phyloP scores from a whole-genome alignment of 2,797 vertebrate genomes.

The Spinus pinus region DNA sequence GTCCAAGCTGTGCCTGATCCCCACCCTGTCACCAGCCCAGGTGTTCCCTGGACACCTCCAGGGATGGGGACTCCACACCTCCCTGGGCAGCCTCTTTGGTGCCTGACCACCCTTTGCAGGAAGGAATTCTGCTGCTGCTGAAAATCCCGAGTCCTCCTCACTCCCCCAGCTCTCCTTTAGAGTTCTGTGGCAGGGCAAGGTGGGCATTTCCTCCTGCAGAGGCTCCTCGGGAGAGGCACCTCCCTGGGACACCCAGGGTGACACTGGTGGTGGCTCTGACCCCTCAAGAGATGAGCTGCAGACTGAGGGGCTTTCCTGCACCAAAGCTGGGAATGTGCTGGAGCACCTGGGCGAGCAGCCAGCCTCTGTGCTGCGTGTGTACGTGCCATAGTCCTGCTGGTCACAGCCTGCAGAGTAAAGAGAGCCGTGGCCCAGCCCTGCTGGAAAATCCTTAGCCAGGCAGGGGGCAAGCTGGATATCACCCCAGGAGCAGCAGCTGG shows the following conservation, averaged over 20 bases:
- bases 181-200: background rate
- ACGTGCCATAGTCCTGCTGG: background rate
- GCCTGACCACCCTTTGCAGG: background rate
- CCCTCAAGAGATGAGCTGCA: rapidly evolving
- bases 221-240: background rate
- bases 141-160: background rate
- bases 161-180: background rate
- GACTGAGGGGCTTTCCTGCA: background rate
- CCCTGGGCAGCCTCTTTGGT: background rate
- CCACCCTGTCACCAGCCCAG: background rate
- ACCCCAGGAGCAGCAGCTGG: background rate
- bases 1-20: background rate
- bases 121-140: background rate
- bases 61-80: background rate
- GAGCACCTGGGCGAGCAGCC: background rate
- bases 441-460: background rate
- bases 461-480: background rate
- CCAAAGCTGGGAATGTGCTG: background rate
- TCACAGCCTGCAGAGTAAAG: background rate
- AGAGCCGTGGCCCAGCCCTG: background rate
- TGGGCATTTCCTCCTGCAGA: background rate
- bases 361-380: background rate
- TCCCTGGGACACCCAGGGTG: background rate
- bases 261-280: background rate
- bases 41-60: background rate